Base-by-base conservation (phyloP, 1,140 invertebrate species). In the Zelostemma sp. region DNA sequence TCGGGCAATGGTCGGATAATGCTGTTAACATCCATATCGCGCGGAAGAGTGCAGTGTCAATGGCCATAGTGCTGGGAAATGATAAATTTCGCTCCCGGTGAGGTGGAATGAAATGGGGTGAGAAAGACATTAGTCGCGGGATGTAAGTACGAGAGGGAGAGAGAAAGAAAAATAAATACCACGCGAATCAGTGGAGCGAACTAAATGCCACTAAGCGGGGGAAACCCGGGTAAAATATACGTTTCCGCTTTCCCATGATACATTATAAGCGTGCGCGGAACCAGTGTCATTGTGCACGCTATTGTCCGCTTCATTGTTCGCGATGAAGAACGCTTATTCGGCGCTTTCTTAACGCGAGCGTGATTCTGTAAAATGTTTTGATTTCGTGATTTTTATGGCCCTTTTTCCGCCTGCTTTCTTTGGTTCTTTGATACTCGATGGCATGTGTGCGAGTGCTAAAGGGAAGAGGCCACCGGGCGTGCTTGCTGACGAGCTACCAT, bases 221-320 rank as follows among this genome's bases (percentile, higher is more conserved):
- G 75, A 80, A 71, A 81, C 76, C 73, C 72, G 78, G 74, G 62
- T 80, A 83, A 82, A 82, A 82, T 78, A 80, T 82, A 80, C 79
- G 79, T 81, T 83, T 83, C 80, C 81, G 80, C 66, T 81, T 81
- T 78, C 77, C 74, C 74, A 75, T 82, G 77, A 82, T 81, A 79
- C 74, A 81, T 83, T 79, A 81, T 81, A 80, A 79, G 72, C 69
- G 76, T 74, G 63, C 47, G 61, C 43, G 78, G 70, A 78, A 77
- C 70, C 76, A 70, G 66, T 77, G 65, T 51, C 60, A 80, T 79
- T 80, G 74, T 79, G 53, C 45, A 45, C 12, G 6, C 71, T 54
- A 80, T 80, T 80, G 77, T 79, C 59, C 50, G 43, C 35, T n/a
- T 55, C 45, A 65, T 70, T 71, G 61, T 71, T 48, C 58, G 51